phyloP scores from a whole-genome alignment of 2,888 invertebrate genomes.

The Xanthorhoe spadicearia region DNA sequence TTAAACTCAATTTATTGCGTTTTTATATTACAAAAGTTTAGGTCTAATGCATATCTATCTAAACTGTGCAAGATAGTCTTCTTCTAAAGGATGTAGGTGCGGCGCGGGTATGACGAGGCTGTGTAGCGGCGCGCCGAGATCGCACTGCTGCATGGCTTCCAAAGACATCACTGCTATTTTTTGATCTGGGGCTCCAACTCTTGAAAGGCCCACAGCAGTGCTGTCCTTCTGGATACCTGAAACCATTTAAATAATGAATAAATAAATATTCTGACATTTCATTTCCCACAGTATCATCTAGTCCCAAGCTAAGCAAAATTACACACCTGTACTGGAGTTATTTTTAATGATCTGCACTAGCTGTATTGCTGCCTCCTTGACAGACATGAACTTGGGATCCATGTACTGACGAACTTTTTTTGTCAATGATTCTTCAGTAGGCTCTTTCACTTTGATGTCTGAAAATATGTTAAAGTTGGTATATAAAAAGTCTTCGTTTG shows the following conservation, averaged over 20 bases:
- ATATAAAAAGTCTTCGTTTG: no score
- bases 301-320: no score
- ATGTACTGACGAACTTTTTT: slow-evolving; percentile 95
- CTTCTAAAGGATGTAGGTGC: slow-evolving; percentile 94
- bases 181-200: slow-evolving; percentile 95
- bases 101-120: slow-evolving; percentile 95
- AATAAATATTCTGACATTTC: no score
- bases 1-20: slow-evolving; percentile 65
- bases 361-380: slow-evolving; percentile 93
- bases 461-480: slow-evolving; percentile 48
- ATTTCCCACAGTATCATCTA: no score
- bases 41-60: slow-evolving; percentile 53
- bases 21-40: slow-evolving; percentile 42
- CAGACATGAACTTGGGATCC: slow-evolving; percentile 97
- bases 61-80: slow-evolving; percentile 92
- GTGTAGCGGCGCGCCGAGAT: slow-evolving; percentile 96
- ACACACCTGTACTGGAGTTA: slow-evolving; percentile 66
- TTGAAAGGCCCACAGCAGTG: slow-evolving; percentile 93
- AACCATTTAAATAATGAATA: no score
- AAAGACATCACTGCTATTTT: slow-evolving; percentile 90
- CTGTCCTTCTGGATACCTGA: slow-evolving; percentile 82
- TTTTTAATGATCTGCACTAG: slow-evolving; percentile 90
- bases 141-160: slow-evolving; percentile 87
- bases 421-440: slow-evolving; percentile 96
- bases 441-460: slow-evolving; percentile 99